These are phyloP conservation scores for Spilarctia lutea DNA, from an alignment of 2,888 invertebrate genomes.

Conservation along the genomic window DNA sequence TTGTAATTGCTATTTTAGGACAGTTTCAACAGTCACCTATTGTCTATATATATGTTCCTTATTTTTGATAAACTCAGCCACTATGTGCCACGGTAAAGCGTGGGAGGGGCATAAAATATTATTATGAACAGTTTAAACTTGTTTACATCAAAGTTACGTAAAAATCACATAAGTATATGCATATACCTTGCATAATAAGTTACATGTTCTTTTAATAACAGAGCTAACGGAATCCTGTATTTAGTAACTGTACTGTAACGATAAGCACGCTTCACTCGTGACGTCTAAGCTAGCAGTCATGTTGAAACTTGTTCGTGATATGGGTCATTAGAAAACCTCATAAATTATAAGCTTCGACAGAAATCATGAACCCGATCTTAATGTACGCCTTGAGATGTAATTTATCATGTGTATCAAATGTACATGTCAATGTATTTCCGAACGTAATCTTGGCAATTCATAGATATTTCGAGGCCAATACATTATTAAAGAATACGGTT, in stretches of 20 bases:
- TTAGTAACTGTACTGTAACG: conserved; percentile 13
- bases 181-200: conserved; percentile 38
- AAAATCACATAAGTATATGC: conserved; percentile 19
- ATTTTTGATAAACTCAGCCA: neutral
- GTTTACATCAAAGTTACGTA: neutral
- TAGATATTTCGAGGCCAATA: neutral
- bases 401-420: conserved; percentile 16
- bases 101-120: neutral
- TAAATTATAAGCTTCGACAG: conserved; percentile 26
- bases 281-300: conserved; percentile 51
- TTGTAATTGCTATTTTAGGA: neutral
- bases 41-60: neutral
- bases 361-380: conserved; percentile 17
- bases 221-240: conserved; percentile 12
- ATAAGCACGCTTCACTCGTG: conserved; percentile 22
- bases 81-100: neutral
- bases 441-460: neutral
- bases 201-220: conserved; percentile 26
- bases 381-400: conserved; percentile 8
- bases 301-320: conserved; percentile 62
- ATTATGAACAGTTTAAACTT: neutral
- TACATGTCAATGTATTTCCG: conserved; percentile 4
- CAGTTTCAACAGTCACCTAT: neutral
- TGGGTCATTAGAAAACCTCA: conserved; percentile 37
- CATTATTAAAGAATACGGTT: neutral